These are phyloP conservation scores for Silurus aristotelis DNA, from an alignment of 2,797 vertebrate genomes.

Conservation along the genomic window DNA sequence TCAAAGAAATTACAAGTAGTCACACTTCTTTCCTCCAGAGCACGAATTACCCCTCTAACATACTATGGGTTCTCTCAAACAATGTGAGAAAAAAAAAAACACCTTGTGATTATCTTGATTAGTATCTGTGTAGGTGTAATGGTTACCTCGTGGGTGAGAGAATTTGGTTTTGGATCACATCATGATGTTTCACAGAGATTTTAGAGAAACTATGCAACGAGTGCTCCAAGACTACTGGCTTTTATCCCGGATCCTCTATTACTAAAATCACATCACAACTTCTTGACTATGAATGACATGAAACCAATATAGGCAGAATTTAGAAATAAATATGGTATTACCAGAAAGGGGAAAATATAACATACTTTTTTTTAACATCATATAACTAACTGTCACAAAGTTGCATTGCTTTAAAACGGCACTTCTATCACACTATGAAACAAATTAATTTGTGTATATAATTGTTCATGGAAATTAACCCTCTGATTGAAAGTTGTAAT, in stretches of 20 bases:
- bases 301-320: not conserved
- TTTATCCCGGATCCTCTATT: slow-evolving; percentile 38
- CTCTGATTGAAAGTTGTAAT: no score
- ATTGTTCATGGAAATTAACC: no score
- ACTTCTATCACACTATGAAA: not conserved
- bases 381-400: not conserved
- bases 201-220: slow-evolving; percentile 53
- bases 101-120: slow-evolving; percentile 52
- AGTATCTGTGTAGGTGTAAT: slow-evolving; percentile 51
- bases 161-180: slow-evolving; percentile 60
- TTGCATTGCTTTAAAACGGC: not conserved
- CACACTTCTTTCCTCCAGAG: not conserved
- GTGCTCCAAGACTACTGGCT: slow-evolving; percentile 39
- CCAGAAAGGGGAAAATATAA: not conserved
- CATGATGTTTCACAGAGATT: slow-evolving; percentile 54
- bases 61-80: not conserved
- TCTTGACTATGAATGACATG: slow-evolving; percentile 25
- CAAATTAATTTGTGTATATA: not conserved
- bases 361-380: not conserved
- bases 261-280: not conserved
- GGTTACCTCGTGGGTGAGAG: slow-evolving; percentile 58
- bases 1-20: slow-evolving; percentile 37
- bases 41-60: slow-evolving; percentile 9
- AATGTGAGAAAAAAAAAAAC: not conserved
- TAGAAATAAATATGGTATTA: slow-evolving; percentile 9